Base-by-base conservation (phyloP, 2,888 invertebrate species). In the Thelaira solivaga region DNA sequence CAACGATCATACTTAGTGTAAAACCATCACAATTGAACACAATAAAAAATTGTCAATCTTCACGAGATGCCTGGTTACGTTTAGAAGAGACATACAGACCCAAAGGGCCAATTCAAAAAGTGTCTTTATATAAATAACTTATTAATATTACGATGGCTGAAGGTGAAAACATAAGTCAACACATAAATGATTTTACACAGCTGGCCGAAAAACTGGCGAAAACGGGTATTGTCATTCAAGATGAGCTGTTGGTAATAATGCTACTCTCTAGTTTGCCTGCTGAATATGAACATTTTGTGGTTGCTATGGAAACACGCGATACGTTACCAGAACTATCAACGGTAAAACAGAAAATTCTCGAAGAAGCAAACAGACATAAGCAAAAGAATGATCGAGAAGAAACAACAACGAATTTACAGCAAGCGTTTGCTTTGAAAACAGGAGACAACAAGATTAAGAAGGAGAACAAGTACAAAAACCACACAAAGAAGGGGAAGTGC, bases 221-320 rank as follows among this genome's bases (percentile, higher is more conserved):
- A n/a, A n/a, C n/a, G n/a, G n/a, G n/a, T n/a, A n/a, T n/a, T n/a
- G n/a, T n/a, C n/a, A n/a, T n/a, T n/a, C n/a, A n/a, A n/a, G n/a
- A n/a, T n/a, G n/a, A n/a, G n/a, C n/a, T n/a, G n/a, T n/a, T n/a
- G 11, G 11, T 11, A 6, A 74, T 81, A 24, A 74, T 80, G 22
- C 41, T 80, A 2, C 41, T 81, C 10, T 80, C 75, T 6, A 81
- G 76, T 43, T 26, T 77, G 5, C 62, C 71, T 4, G 47, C 62
- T 7, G 26, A 62, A 0, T 80, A 47, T 11, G 78, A 81, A 47
- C 65, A 72, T 20, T 76, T 79, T 24, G 71, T 79, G 3, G 59
- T 81, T 4, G 75, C 81, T n/a, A 72, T 80, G 26, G 81, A 81
- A 51, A 67, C 78, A 3, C 73, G 76, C 13, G 80, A 80, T 71